Base-by-base conservation (phyloP, 2,888 invertebrate genomes). In the Rambutsinella grinnellia region DNA sequence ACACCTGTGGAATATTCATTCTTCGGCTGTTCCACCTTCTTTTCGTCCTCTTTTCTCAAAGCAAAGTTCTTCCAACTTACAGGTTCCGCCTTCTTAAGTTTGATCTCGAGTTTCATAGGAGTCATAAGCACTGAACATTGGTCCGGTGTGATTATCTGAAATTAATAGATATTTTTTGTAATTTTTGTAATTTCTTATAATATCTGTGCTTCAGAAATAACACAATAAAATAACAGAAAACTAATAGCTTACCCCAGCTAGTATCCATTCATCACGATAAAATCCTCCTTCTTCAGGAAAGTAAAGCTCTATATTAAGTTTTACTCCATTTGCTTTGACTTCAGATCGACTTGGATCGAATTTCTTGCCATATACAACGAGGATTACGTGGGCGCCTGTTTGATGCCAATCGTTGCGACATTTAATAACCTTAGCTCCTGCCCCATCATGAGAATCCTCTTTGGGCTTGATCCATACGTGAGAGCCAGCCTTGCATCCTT, bases 371-470 rank as follows among this genome's bases (percentile, higher is more conserved):
- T 95, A 99, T 54, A 98, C 90, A 46, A 96, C 93, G 60, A 98
- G 90, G 76, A 94, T 93, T 0, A 98, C 93, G 86, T 91, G 90
- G 0, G 91, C 90, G 0, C 92, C 92, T 0, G 97, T 98, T 88
- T 99, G 98, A 88, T 97, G 96, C 94, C 96, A 97, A 86, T 99
- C 98, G 89, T 94, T 92, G 24, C 97, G 91, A 85, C 97, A 97
- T 72, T 78, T 79, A n/a, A 82, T 65, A n/a, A 78, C 56, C 68
- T 78, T 75, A 19, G 71, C 72, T 10, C 80, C 82, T 28, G 61
- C 69, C 17, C 49, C 62, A 13, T 79, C 80, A 36, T 69, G 65
- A 3, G 54, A 57, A 17, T 82, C 74, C 74, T 87, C 88, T 88
- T 93, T 92, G 86, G 92, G 90, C 80, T 89, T 88, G 63, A 90